A percentile compares a stretch with the other conserved stretches of the same genome.
Conservation (phyloP, 2,888 invertebrate genomes). For the Ariolimax columbianus region DNA sequence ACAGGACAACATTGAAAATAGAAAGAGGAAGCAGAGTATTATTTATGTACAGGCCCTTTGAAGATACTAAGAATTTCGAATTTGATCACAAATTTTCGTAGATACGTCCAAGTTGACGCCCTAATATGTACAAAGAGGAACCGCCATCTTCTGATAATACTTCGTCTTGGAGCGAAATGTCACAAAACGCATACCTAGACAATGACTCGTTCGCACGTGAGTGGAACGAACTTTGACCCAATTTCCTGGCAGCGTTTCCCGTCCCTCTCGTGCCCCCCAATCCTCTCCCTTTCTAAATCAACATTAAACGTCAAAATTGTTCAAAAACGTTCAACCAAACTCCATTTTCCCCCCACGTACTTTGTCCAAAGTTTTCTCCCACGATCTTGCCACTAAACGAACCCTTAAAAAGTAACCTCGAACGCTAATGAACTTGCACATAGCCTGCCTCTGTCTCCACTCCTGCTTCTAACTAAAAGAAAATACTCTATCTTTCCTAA, state of each 20-base stretch:
- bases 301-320: background rate
- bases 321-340: background rate
- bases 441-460: background rate
- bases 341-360: background rate
- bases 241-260: background rate
- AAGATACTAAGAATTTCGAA: no score
- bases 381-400: background rate
- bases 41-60: no score
- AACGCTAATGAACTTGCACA: background rate
- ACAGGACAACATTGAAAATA: no score
- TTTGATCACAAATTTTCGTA: no score
- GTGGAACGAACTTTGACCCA: constrained; percentile 20
- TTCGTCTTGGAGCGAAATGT: background rate
- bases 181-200: background rate
- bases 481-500: no score
- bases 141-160: no score
- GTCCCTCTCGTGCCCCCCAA: background rate
- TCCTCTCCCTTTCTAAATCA: background rate
- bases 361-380: background rate
- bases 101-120: no score
- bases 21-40: no score
- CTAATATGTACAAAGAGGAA: no score
- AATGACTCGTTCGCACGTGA: constrained; percentile 3
- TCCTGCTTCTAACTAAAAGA: no score
- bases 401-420: background rate